Evolutionary conservation across 2,797 vertebrate species (phyloP).

Genomic region (Streptopelia turtur): DNA sequence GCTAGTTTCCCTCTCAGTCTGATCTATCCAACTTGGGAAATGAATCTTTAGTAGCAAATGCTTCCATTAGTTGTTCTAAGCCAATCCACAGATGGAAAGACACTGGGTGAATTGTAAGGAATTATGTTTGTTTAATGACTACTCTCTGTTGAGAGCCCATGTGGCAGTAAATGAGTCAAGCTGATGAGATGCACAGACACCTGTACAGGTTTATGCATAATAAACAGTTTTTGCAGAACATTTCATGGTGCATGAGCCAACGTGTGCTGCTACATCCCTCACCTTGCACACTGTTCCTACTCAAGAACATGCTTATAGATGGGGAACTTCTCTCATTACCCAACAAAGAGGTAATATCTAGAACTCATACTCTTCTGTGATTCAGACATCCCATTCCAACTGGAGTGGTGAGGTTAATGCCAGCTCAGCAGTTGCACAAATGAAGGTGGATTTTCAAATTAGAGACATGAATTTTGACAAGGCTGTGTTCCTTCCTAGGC

Average conservation of each 20-base stretch:
- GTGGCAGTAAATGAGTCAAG: not conserved
- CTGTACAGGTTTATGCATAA: not conserved
- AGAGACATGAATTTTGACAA: not conserved
- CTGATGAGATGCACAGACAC: not conserved
- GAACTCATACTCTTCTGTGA: not conserved
- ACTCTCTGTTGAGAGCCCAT: not conserved
- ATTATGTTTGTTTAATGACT: not conserved
- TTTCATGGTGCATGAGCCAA: not conserved
- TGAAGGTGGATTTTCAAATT: not conserved
- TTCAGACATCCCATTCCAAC: not conserved
- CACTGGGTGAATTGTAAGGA: not conserved
- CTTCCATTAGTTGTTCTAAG: not conserved
- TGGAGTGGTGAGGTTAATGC: not conserved
- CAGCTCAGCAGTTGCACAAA: not conserved
- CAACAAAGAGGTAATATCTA: not conserved
- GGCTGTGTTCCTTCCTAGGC: not conserved
- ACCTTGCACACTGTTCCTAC: not conserved
- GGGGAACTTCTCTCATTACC: not conserved
- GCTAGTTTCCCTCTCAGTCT: not conserved
- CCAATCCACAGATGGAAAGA: not conserved
- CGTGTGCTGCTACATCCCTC: not conserved
- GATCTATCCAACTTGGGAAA: not conserved
- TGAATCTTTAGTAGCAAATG: not conserved
- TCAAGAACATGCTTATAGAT: not conserved
- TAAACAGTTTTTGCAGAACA: not conserved